Percentiles rank a stretch among this genome's conserved stretches.
phyloP scores from a whole-genome alignment of 1,140 invertebrate species.

The Pogonus chalceus region DNA sequence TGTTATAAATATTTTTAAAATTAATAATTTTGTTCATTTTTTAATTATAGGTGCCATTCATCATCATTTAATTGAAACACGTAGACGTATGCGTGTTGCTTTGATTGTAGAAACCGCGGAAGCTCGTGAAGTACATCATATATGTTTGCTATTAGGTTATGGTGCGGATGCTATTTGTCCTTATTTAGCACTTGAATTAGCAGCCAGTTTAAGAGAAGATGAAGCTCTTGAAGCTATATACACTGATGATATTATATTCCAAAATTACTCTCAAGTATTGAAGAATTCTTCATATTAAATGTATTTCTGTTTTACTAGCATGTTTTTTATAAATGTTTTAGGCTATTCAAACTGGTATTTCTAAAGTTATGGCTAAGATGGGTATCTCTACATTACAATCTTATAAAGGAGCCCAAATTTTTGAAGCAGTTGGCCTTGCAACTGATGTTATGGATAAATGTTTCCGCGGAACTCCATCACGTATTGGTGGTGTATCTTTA shows the following conservation, averaged over 20 bases:
- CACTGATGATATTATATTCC: slow-evolving; percentile 76
- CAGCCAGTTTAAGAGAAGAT: slow-evolving; percentile 69
- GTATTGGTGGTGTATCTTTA: slow-evolving; percentile 89
- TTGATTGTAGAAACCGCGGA: slow-evolving; percentile 89
- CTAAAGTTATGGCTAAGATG: slow-evolving; percentile 99
- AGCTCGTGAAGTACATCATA: slow-evolving; percentile 92
- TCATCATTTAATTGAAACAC: slow-evolving; percentile 89
- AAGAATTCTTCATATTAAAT: slow-evolving; percentile 18
- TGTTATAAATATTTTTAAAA: slow-evolving; percentile 3
- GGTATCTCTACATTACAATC: slow-evolving; percentile 97
- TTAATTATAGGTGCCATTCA: slow-evolving; percentile 66
- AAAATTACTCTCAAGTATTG: slow-evolving; percentile 50
- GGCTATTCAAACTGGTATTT: slow-evolving; percentile 64
- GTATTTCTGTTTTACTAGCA: neutral
- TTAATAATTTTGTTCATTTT: slow-evolving; percentile 4
- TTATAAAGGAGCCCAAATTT: slow-evolving; percentile 99
- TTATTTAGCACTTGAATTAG: slow-evolving; percentile 91
- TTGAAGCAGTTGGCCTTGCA: slow-evolving; percentile 92
- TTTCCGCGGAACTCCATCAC: slow-evolving; percentile 88
- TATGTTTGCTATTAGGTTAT: slow-evolving; percentile 92
- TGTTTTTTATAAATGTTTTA: neutral
- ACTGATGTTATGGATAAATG: slow-evolving; percentile 91
- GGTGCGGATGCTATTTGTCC: slow-evolving; percentile 97
- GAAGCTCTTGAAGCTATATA: slow-evolving; percentile 65
- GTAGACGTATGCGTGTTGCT: slow-evolving; percentile 93